A percentile compares a stretch with the other conserved stretches of the same genome.
Evolutionary conservation across 2,113 vertebrate species (phyloP).

Genomic region (Toxotes jaculatrix): DNA sequence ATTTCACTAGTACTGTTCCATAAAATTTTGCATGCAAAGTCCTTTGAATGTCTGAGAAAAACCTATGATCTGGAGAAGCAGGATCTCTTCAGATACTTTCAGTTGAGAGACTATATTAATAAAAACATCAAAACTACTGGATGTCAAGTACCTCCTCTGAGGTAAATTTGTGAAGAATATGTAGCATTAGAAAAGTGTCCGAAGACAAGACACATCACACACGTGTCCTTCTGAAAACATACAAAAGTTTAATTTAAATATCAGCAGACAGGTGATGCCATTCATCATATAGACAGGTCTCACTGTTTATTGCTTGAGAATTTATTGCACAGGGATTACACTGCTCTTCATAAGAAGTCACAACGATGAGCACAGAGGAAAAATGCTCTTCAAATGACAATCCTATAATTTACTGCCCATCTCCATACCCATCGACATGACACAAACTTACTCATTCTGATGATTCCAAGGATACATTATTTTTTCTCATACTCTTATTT

Average conservation of each 20-base stretch:
- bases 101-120: too few relatives aligned
- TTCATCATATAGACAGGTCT: slow-evolving; percentile 47
- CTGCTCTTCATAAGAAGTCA: slow-evolving; percentile 48
- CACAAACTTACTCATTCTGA: slow-evolving; percentile 8
- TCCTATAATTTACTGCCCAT: slow-evolving; percentile 8
- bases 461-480: slow-evolving; percentile 24
- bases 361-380: slow-evolving; percentile 44
- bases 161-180: neutral
- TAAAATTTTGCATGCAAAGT: too few relatives aligned
- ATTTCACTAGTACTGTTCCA: neutral
- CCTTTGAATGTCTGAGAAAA: too few relatives aligned
- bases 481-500: slow-evolving; percentile 25
- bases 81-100: too few relatives aligned
- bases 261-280: slow-evolving; percentile 49
- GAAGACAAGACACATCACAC: slow-evolving; percentile 44
- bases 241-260: slow-evolving; percentile 82
- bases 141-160: too few relatives aligned
- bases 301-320: slow-evolving; percentile 50
- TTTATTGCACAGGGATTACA: slow-evolving; percentile 64
- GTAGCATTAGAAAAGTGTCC: neutral
- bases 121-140: too few relatives aligned
- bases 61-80: too few relatives aligned
- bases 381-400: slow-evolving; percentile 40
- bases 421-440: slow-evolving; percentile 9
- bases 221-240: slow-evolving; percentile 77